Base-by-base conservation (phyloP, 2,888 invertebrate species). In the Hydrotaea cyrtoneurina region DNA sequence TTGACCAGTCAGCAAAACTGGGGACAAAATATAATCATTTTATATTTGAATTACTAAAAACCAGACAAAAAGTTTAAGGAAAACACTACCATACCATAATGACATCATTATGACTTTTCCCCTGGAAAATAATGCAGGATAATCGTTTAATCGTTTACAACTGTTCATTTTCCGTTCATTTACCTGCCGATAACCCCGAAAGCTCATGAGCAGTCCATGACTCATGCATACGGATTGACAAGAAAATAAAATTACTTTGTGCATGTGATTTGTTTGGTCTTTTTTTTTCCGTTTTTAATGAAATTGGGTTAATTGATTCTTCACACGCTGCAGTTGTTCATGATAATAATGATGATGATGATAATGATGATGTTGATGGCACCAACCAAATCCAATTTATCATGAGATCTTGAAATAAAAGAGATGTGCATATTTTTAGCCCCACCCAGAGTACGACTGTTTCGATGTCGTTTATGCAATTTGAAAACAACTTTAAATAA, bases 231-330 rank as follows among this genome's bases (percentile, higher is more conserved):
- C 17, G 15, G 21, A 53, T 66, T 59, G 36, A 21, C 66, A 39
- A 21, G 39, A 21, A 39, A 66, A 66, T 66, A 39, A 66, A 66
- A 66, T 66, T 66, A 21, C 15, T 43, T 39, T 39, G 39, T 66
- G 19, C 39, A 39, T 19, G 66, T 19, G 66, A 13, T 11, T 59
- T 59, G 15, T 59, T 23, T 26, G 23, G 2, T 26, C 5, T 21
- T 57, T 13, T 23, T 59, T 2, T 59, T 39, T 4, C 10, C 10
- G 39, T 39, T 39, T 39, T 39, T 10, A 43, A 19, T 19, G 21
- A 66, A 66, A 66, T 66, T 66, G 66, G 66, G 66, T 66, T 66
- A 66, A 66, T 66, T 66, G 66, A 66, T 39, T 66, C 26, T 66
- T n/a, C 36, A 64, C 64, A 64, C 36, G 31, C 36, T 31, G 31